Evolutionary conservation across 1,140 invertebrate genomes (phyloP).

Genomic region (Geopemphigus sp.): DNA sequence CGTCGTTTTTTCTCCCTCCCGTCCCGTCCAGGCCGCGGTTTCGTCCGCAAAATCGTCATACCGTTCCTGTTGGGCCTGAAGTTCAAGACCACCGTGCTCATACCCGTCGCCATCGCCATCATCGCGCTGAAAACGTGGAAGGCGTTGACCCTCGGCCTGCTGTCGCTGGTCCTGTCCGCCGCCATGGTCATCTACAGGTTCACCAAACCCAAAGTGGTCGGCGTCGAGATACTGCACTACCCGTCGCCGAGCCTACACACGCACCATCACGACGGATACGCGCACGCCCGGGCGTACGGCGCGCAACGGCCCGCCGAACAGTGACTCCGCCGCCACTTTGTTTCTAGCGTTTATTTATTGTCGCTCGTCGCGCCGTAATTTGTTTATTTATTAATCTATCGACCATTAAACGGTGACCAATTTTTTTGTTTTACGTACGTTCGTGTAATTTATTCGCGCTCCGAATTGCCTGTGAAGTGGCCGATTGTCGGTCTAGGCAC

Average conservation of each 20-base stretch:
- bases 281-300: slow-evolving; percentile 63
- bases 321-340: neutral
- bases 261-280: slow-evolving; percentile 64
- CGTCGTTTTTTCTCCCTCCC: too few relatives aligned
- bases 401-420: too few relatives aligned
- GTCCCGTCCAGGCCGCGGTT: slow-evolving; percentile 65
- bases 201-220: slow-evolving; percentile 74
- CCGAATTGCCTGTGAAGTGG: too few relatives aligned
- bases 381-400: neutral
- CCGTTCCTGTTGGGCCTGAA: slow-evolving; percentile 80
- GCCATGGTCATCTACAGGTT: slow-evolving; percentile 81
- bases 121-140: slow-evolving; percentile 86
- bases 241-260: slow-evolving; percentile 61
- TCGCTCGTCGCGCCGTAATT: neutral
- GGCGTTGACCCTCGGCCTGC: slow-evolving; percentile 76
- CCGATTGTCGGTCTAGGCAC: too few relatives aligned
- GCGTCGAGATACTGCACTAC: slow-evolving; percentile 80
- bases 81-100: slow-evolving; percentile 77
- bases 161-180: slow-evolving; percentile 67
- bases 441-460: too few relatives aligned
- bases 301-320: slow-evolving; percentile 12
- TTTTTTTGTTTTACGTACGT: too few relatives aligned
- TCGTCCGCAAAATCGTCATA: slow-evolving; percentile 78
- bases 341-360: too few relatives aligned
- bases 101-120: slow-evolving; percentile 73